Conservation (phyloP, 2,888 invertebrate species). For the Bombylius major region DNA sequence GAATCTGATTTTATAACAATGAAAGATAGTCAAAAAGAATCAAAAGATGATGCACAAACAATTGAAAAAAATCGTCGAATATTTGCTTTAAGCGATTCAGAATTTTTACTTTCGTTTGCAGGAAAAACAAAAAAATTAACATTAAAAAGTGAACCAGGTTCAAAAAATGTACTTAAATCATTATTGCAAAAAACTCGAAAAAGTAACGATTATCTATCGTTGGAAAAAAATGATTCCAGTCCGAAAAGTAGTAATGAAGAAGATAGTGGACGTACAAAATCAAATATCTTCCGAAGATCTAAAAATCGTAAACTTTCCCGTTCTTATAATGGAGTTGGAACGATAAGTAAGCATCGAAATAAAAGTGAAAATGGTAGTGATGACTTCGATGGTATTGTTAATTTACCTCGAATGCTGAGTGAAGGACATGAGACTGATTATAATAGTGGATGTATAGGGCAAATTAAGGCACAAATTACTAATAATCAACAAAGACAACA, state of each 20-base stretch:
- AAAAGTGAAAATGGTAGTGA: slow-evolving; percentile 7
- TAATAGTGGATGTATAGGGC: not conserved
- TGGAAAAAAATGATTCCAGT: slow-evolving; percentile 24
- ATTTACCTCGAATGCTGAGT: slow-evolving; percentile 22
- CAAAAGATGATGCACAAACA: not conserved
- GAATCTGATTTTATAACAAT: slow-evolving; percentile 34
- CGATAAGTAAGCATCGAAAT: slow-evolving; percentile 19
- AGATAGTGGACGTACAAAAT: not conserved
- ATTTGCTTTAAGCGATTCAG: slow-evolving; percentile 34
- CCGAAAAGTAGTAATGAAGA: slow-evolving; percentile 4
- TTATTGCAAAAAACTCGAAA: slow-evolving; percentile 32
- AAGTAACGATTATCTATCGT: slow-evolving; percentile 31
- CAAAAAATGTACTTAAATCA: slow-evolving; percentile 30
- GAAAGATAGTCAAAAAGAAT: slow-evolving; percentile 17
- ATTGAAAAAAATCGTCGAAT: slow-evolving; percentile 13
- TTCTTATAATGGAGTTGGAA: slow-evolving; percentile 30
- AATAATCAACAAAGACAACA: not conserved
- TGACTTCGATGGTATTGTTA: slow-evolving; percentile 15
- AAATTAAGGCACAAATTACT: not conserved
- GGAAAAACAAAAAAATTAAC: slow-evolving; percentile 17
- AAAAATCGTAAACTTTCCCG: slow-evolving; percentile 34
- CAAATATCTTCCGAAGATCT: slow-evolving; percentile 26
- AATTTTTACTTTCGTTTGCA: slow-evolving; percentile 28
- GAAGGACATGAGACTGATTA: slow-evolving; percentile 18
- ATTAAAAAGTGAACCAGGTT: slow-evolving; percentile 21